Base-by-base conservation (phyloP, 1,140 invertebrate genomes). In the Bombus turneri region DNA sequence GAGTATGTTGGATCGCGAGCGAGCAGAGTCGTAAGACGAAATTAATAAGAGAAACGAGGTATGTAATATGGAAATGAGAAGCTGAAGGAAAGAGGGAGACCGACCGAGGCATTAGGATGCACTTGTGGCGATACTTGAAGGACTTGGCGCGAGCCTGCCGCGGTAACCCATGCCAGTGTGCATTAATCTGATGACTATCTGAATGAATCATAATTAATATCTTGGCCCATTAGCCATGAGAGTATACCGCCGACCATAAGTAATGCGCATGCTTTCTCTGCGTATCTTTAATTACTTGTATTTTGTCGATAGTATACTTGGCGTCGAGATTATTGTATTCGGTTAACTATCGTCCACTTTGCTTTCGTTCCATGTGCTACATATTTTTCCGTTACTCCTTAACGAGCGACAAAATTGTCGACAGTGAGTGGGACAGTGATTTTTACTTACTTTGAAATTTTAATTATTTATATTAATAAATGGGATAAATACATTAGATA, bases 151-250 rank as follows among this genome's bases (percentile, higher is more conserved):
- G 79, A 85, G 72, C 81, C 64, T 71, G 62, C 68, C 18, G 66
- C 76, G 39, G 82, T 89, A 91, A 91, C 86, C 86, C 81, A 81
- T 86, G 90, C 78, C 84, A 73, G 75, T 71, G 57, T 84, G 78
- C 89, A 92, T 92, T 91, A 92, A 92, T 92, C 87, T 83, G 89
- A 92, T 91, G 89, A 91, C 88, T 88, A 89, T 92, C 86, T 83
- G 81, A 90, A 92, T 91, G 90, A 91, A 92, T 91, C 89, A 91
- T 91, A 91, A 92, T 92, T 92, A 92, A 89, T 92, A 92, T 88
- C 86, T 64, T 77, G 80, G 82, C 69, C 91, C 91, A 92, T 92
- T 92, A 91, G 85, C 72, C 85, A 74, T 66, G 71, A 87, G 86
- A 87, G 79, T 74, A 69, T 37, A 87, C 47, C 77, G 69, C 72